A percentile compares a stretch with the other conserved stretches of the same genome.
These are phyloP conservation scores for Lathamus discolor DNA, from an alignment of 2,113 vertebrate genomes.

Conservation along the genomic window DNA sequence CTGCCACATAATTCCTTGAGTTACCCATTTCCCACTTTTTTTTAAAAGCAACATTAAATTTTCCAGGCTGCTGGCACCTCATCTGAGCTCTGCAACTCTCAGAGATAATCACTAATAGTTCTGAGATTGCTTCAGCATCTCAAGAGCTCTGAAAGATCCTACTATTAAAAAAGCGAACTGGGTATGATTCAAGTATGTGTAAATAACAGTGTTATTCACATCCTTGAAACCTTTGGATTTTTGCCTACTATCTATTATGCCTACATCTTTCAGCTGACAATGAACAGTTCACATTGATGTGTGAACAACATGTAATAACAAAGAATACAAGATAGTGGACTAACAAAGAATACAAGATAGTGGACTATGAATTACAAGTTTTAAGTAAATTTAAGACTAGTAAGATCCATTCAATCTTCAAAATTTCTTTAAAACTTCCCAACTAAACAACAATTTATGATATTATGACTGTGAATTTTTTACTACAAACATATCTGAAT, in stretches of 20 bases:
- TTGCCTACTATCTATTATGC: neutral
- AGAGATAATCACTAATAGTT: neutral
- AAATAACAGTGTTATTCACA: neutral
- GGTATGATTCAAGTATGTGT: neutral
- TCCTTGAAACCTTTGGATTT: neutral
- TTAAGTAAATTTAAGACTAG: neutral
- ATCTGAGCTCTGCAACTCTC: neutral
- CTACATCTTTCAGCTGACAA: neutral
- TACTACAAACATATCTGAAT: neutral
- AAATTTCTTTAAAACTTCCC: neutral
- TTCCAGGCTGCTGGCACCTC: neutral
- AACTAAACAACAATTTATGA: neutral
- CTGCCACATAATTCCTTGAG: neutral
- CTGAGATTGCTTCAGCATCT: neutral
- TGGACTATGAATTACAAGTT: neutral
- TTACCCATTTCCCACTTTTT: neutral
- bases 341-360: neutral
- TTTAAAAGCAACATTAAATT: neutral
- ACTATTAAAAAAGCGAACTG: neutral
- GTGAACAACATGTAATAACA: neutral
- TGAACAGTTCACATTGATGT: neutral
- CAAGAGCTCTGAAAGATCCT: neutral
- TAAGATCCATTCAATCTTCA: neutral
- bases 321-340: neutral
- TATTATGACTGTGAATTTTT: neutral